phyloP scores from a whole-genome alignment of 2,888 invertebrate genomes.

The Drepana falcataria region DNA sequence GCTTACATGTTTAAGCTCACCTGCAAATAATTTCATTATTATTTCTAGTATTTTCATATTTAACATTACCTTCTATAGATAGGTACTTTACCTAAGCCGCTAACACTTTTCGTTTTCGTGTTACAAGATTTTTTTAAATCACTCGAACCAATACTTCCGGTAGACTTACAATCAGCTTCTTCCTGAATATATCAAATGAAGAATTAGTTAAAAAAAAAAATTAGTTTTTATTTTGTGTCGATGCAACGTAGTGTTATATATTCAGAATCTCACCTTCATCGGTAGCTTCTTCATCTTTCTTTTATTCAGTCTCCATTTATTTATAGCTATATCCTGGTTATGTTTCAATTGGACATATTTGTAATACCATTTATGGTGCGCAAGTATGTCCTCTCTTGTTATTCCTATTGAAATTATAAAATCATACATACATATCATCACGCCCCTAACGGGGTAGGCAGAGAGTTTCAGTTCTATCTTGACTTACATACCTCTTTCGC shows the following conservation, averaged over 20 bases:
- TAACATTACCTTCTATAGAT: too few relatives aligned
- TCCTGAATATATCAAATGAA: background rate
- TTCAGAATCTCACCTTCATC: constrained; percentile 9
- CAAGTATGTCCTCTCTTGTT: constrained; percentile 32
- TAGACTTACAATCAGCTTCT: background rate
- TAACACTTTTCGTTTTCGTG: background rate
- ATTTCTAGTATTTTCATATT: too few relatives aligned
- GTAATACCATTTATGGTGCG: constrained; percentile 56
- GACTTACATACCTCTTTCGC: too few relatives aligned
- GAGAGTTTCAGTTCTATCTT: too few relatives aligned
- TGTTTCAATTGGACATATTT: constrained; percentile 49
- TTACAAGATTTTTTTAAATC: background rate
- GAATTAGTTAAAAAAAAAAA: too few relatives aligned
- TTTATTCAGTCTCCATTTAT: constrained; percentile 55
- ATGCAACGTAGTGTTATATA: too few relatives aligned
- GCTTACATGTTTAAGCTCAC: background rate
- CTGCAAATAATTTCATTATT: background rate
- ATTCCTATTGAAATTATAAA: constrained; percentile 25
- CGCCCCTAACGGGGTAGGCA: too few relatives aligned
- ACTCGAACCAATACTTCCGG: background rate
- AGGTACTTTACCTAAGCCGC: background rate
- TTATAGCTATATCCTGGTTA: constrained; percentile 51
- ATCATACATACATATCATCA: too few relatives aligned
- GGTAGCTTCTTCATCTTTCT: constrained; percentile 28
- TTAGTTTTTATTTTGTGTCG: too few relatives aligned